These are phyloP conservation scores for Danio choprae DNA, from an alignment of 2,797 vertebrate genomes.

Conservation along the genomic window DNA sequence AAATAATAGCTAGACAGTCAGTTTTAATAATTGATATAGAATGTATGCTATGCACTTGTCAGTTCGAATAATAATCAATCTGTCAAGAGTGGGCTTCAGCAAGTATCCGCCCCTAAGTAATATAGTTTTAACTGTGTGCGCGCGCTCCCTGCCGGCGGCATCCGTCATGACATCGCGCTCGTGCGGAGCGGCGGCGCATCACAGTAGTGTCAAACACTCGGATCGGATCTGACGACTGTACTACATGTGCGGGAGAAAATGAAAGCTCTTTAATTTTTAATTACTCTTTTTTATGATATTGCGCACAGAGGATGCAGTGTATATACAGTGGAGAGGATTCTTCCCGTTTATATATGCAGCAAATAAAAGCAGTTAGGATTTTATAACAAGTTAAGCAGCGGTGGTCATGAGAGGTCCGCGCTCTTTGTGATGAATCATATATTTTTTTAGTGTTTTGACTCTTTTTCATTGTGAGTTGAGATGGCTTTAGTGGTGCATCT, in stretches of 20 bases:
- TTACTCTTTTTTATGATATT: constrained; percentile 36
- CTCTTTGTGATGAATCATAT: constrained; percentile 3
- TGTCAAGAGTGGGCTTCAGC: neutral
- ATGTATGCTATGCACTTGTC: neutral
- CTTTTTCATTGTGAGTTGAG: constrained; percentile 43
- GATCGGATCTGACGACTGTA: constrained; percentile 61
- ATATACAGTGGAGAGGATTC: constrained; percentile 54
- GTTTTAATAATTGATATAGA: neutral
- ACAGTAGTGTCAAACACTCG: constrained; percentile 7
- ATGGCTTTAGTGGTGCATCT: constrained; percentile 90
- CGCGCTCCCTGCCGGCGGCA: constrained; percentile 27
- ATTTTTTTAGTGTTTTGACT: neutral
- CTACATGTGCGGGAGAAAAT: constrained; percentile 57
- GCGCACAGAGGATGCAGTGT: constrained; percentile 49
- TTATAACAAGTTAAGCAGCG: constrained; percentile 44
- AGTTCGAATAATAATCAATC: neutral
- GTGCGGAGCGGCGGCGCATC: neutral
- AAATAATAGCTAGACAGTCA: neutral
- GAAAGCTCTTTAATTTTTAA: constrained; percentile 62
- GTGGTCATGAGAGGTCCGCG: constrained; percentile 30
- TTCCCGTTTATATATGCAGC: constrained; percentile 34
- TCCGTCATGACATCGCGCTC: neutral
- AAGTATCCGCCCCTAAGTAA: neutral
- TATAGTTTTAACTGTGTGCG: neutral
- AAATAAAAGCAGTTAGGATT: constrained; percentile 58